Base-by-base conservation (phyloP, 2,888 invertebrate genomes). In the Leptarthrus brevirostris region DNA sequence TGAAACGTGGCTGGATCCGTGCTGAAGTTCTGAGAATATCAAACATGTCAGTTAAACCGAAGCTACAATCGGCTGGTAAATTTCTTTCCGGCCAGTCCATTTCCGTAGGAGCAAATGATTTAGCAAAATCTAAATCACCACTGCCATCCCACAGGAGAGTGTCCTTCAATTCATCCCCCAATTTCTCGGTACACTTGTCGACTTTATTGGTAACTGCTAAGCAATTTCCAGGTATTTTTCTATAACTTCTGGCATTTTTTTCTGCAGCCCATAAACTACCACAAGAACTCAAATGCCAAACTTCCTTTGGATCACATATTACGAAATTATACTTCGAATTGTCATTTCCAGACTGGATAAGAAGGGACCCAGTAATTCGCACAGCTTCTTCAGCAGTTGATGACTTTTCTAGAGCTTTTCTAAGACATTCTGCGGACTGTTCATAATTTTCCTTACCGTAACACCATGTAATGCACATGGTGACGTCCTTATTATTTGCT, bases 261-360 rank as follows among this genome's bases (percentile, higher is more conserved):
- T 92, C 90, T 12, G 93, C 93, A 0, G 89, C 93, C 94, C 94
- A 94, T 74, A 91, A 86, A 78, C 89, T 90, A 1, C 92, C 93
- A 73, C 90, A 90, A 20, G 93, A 92, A 82, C 94, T 94, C 30
- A 94, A 81, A 0, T 90, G 86, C 92, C 92, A 93, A 22, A 90
- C 92, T 77, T 88, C 88, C 8, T 83, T 86, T 2, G 87, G 82
- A 85, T 94, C 94, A 76, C 90, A 92, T 76, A 93, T 90, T 61
- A 94, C 82, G 82, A 92, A 93, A 66, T 91, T 92, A 80, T 92
- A 91, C 82, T 93, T 92, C 78, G 92, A 90, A 76, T 87, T 86
- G 76, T 90, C 88, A 80, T 90, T 91, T 0, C 93, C 92, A 82
- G 92, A 88, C 76, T 87, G 86, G 77, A 90, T 88, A 72, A 94